Percentiles rank a stretch among this genome's conserved stretches.
These are phyloP conservation scores for Harpegnathos saltator DNA, from an alignment of 1,140 invertebrate genomes.

Conservation along the genomic window DNA sequence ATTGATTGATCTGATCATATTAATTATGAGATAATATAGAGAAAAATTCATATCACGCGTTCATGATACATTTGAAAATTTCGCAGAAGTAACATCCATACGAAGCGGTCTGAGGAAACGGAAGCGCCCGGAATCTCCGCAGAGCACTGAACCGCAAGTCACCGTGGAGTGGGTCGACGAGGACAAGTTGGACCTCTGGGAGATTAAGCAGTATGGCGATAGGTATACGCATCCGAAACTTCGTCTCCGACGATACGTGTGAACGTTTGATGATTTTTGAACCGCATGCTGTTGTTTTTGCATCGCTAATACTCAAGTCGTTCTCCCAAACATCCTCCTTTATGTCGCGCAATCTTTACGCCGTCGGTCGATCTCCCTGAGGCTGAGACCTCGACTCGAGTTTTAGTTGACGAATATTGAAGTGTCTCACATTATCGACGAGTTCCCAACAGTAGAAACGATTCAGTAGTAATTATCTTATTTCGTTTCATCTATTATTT, in stretches of 20 bases:
- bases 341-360: too few relatives aligned
- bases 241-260: too few relatives aligned
- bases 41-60: too few relatives aligned
- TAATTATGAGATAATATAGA: neutral
- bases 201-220: conserved; percentile 98
- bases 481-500: too few relatives aligned
- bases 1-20: neutral
- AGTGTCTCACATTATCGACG: too few relatives aligned
- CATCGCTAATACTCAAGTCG: neutral
- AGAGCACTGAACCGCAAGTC: conserved; percentile 95
- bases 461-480: too few relatives aligned
- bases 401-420: too few relatives aligned
- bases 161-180: conserved; percentile 98
- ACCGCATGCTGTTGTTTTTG: conserved; percentile 30
- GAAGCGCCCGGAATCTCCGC: conserved; percentile 95
- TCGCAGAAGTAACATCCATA: conserved; percentile 95
- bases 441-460: too few relatives aligned
- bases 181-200: conserved; percentile 98
- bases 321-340: too few relatives aligned
- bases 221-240: conserved; percentile 85
- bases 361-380: too few relatives aligned
- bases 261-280: neutral
- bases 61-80: conserved; percentile 10
- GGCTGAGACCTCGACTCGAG: too few relatives aligned
- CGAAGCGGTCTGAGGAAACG: conserved; percentile 96